Percentiles rank a stretch among this genome's conserved stretches.
Conservation (phyloP, 1,140 invertebrate genomes). For the Latrodectus geometricus region DNA sequence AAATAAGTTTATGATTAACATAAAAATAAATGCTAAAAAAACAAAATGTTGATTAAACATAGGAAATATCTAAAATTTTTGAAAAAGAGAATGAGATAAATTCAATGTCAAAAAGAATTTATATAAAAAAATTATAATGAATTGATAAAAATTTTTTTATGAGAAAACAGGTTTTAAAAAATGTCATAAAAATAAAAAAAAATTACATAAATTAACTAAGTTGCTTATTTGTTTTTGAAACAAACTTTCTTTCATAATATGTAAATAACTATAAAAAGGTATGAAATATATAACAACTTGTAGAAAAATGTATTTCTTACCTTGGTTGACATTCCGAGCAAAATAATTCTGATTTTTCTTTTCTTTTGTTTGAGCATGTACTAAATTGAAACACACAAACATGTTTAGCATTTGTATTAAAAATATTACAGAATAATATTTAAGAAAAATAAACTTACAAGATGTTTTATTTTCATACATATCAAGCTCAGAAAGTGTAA, state of each 20-base stretch:
- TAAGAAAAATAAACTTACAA: conserved; percentile 26
- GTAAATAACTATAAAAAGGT: too few relatives aligned
- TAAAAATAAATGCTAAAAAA: too few relatives aligned
- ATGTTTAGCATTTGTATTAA: too few relatives aligned
- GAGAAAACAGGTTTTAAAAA: too few relatives aligned
- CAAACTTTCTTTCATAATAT: not conserved
- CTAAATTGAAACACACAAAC: not conserved
- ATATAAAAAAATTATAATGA: too few relatives aligned
- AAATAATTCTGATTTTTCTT: conserved; percentile 53
- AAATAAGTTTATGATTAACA: too few relatives aligned
- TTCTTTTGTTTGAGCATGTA: conserved; percentile 54
- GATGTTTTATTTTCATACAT: conserved; percentile 63
- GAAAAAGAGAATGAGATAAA: too few relatives aligned
- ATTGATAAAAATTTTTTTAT: too few relatives aligned
- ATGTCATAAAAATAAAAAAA: not conserved
- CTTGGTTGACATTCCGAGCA: conserved; percentile 43
- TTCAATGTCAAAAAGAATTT: too few relatives aligned
- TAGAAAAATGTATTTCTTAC: conserved; percentile 19
- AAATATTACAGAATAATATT: not conserved
- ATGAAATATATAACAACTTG: not conserved
- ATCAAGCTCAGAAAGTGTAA: conserved; percentile 62
- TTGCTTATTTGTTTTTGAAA: not conserved
- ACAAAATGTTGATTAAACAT: too few relatives aligned
- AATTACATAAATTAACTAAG: not conserved
- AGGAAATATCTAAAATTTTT: too few relatives aligned